These are phyloP conservation scores for Pipistrellus kuhlii DNA, from an alignment of 2,797 vertebrate genomes.

Conservation along the genomic window DNA sequence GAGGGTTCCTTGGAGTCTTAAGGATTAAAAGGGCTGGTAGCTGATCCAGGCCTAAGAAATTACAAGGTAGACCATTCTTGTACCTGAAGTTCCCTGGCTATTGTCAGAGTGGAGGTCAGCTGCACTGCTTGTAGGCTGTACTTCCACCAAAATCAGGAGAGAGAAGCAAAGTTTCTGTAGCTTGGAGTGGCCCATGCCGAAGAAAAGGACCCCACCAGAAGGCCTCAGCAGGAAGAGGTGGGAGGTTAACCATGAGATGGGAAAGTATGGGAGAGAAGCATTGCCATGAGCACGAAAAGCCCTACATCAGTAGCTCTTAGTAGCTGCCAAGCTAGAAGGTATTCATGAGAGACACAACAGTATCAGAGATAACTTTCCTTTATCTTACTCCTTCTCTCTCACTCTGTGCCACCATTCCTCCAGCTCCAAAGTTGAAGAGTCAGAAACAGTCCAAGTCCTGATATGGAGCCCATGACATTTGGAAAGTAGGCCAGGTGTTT, in stretches of 20 bases:
- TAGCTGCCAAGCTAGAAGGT: background rate
- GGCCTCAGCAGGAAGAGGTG: background rate
- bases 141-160: background rate
- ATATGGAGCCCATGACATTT: background rate
- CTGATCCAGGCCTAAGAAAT: background rate
- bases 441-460: background rate
- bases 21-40: background rate
- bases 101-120: background rate
- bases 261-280: background rate
- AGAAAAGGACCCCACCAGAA: background rate
- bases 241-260: background rate
- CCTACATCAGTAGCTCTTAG: background rate
- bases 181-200: background rate
- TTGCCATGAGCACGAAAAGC: background rate
- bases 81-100: background rate
- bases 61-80: background rate
- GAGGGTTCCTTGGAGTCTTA: background rate
- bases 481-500: background rate
- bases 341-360: background rate
- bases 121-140: background rate
- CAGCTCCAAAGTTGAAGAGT: background rate
- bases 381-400: background rate
- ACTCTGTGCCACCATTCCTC: background rate
- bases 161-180: background rate
- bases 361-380: background rate